Base-by-base conservation (phyloP, 2,113 vertebrate species). In the Pelmatolapia mariae region DNA sequence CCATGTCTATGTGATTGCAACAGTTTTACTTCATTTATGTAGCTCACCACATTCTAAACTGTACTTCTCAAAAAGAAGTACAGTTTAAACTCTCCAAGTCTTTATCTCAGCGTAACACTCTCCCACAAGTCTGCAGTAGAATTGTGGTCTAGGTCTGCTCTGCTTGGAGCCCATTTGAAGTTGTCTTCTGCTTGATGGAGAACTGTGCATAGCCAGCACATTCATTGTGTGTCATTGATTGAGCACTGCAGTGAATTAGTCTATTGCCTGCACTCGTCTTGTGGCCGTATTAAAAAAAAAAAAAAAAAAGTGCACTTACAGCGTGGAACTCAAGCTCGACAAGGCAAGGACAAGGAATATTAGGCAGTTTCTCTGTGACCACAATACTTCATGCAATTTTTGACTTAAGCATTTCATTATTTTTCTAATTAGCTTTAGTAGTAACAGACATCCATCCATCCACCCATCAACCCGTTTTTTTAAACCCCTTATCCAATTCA, bases 191-290 rank as follows among this genome's bases (percentile, higher is more conserved):
- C 86, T 43, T 85, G 90, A 94, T 90, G 79, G 78, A 93, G 89
- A 87, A 78, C 87, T 61, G 87, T 93, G 90, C 91, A 82, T 56
- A 57, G 81, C 84, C 85, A 89, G 89, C 86, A 91, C 79, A 90
- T 89, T 86, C 84, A 84, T 80, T 86, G 50, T 59, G 57, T 89
- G 90, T 89, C 89, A 92, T 86, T 95, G 93, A 95, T 91, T 90
- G 92, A 94, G 89, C 81, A 10, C 87, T 90, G 90, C 86, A 87
- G 89, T 87, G 85, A 90, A 94, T 94, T 84, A 92, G 71, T 80
- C 85, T 87, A 40, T 83, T 90, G 90, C 89, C 87, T 90, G 80
- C 87, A 71, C 73, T 53, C 56, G 33, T 82, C 82, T 26, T 47
- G 86, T 53, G 79, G 61, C 50, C 54, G 19, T 50, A 73, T 63